Conservation (phyloP, 2,797 vertebrate genomes). For the Poecilia velifera region DNA sequence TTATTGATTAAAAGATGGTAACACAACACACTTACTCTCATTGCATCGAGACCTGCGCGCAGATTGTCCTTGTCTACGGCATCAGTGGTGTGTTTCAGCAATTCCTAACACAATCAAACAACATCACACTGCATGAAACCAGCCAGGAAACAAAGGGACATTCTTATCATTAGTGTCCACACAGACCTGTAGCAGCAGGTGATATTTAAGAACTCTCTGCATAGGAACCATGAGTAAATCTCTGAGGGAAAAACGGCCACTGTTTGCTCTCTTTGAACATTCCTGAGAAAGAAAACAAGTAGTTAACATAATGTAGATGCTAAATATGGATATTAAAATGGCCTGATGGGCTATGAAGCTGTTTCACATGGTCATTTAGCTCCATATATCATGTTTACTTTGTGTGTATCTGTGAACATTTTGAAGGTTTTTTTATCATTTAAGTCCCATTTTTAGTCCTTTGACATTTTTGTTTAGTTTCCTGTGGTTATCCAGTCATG, state of each 20-base stretch:
- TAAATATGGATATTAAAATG: not conserved
- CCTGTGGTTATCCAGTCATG: not conserved
- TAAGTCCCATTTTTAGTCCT: not conserved
- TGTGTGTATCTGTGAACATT: not conserved
- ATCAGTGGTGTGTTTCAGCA: constrained; percentile 87
- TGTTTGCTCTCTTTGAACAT: constrained; percentile 91
- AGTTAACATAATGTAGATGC: not conserved
- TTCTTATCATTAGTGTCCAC: not conserved
- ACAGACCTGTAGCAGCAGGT: constrained; percentile 89
- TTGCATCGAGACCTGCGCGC: constrained; percentile 86
- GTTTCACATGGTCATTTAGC: too few relatives aligned
- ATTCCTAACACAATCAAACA: constrained; percentile 79
- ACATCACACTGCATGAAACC: not conserved
- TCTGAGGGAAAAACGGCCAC: constrained; percentile 87
- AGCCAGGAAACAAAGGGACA: not conserved
- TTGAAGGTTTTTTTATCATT: not conserved
- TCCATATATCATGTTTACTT: too few relatives aligned
- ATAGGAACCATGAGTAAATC: constrained; percentile 94
- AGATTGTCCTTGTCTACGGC: constrained; percentile 86
- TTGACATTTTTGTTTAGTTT: not conserved
- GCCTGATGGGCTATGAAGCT: not conserved
- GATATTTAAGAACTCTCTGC: constrained; percentile 93
- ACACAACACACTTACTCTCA: constrained; percentile 82
- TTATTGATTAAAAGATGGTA: not conserved
- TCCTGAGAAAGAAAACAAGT: constrained; percentile 78